Evolutionary conservation across 2,797 vertebrate genomes (phyloP), one percentile per base, ranked within the genome.

Genomic region (Microhierax caerulescens): DNA sequence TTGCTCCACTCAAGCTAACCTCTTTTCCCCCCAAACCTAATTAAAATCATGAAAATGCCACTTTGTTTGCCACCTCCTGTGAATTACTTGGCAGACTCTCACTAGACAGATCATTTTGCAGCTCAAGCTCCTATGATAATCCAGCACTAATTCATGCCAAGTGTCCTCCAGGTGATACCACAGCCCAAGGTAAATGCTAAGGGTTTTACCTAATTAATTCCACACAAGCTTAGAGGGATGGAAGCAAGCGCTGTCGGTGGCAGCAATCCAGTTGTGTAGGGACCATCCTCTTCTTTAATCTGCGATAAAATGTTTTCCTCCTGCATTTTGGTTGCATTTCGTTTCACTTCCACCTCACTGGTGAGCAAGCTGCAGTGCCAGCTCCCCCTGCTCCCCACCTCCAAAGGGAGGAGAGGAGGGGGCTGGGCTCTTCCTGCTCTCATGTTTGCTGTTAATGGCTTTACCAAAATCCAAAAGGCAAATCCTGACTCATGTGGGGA

Each of bases 131-230:
- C 80, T 51, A 3, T 39, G 25, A 78, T 64, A 94, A 94, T 73
- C 69, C 82, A 60, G 34, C 3, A 12, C 74, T 95, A 95, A 82
- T 61, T 77, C 81, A 45, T 63, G 78, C 77, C 54, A 80, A 93
- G 56, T n/a, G 16, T 75, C 63, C 64, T 94, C 78, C 65, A 95
- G 88, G 83, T 96, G 85, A 96, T 79, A 92, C 32, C 70, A 47
- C 86, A 94, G 69, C 85, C 54, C 57, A 59, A 90, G 60, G 87
- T 81, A 89, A 93, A 65, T 93, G 89, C 87, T 72, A 34, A 41
- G 85, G 61, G n/a, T 14, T 59, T 92, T 90, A 95, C 64, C 96
- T 90, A 69, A 97, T 95, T 95, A 94, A 88, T 70, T 94, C 90
- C 47, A 76, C 73, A 47, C 41, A 39, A 74, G 77, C 72, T 93